Percentiles rank a stretch among this genome's conserved stretches.
Evolutionary conservation across 2,888 invertebrate species (phyloP).

Genomic region (Pimpla rufipes): DNA sequence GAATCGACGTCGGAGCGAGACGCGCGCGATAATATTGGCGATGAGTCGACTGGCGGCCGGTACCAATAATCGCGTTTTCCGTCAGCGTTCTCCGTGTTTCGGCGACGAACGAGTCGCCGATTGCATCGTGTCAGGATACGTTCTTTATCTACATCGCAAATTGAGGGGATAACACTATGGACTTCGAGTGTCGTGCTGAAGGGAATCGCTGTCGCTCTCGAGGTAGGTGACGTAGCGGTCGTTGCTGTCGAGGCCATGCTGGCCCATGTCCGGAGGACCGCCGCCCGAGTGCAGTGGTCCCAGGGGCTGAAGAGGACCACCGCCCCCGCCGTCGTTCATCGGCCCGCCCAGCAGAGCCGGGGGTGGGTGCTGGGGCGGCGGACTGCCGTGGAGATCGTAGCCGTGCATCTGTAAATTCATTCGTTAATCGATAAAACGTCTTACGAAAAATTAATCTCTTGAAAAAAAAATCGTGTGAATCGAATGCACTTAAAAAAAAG

Average conservation of each 20-base stretch:
- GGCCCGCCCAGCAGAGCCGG: slow-evolving; percentile 83
- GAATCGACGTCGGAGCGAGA: slow-evolving; percentile 9
- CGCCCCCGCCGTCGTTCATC: slow-evolving; percentile 81
- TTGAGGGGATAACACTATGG: slow-evolving; percentile 85
- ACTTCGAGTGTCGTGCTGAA: slow-evolving; percentile 87
- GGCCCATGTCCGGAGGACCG: slow-evolving; percentile 87
- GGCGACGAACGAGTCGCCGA: neutral
- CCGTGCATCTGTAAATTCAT: slow-evolving; percentile 97
- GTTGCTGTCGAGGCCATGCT: slow-evolving; percentile 91
- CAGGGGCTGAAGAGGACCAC: slow-evolving; percentile 79
- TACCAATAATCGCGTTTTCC: slow-evolving; percentile 11
- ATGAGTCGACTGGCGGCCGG: neutral
- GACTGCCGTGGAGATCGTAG: slow-evolving; percentile 89
- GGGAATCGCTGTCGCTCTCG: slow-evolving; percentile 91
- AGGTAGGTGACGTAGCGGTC: slow-evolving; percentile 97
- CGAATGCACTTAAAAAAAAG: too few species aligned
- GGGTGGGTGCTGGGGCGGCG: slow-evolving; percentile 82
- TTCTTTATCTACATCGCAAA: slow-evolving; percentile 75
- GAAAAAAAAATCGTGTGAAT: slow-evolving; percentile 53
- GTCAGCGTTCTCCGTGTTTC: slow-evolving; percentile 6
- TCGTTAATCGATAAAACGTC: neutral
- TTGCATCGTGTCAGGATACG: slow-evolving; percentile 17
- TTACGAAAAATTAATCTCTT: neutral
- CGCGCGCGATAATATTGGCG: neutral
- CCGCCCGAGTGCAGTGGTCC: slow-evolving; percentile 80